Conservation (phyloP, 2,113 vertebrate genomes). For the Nannobrachium achirus region DNA sequence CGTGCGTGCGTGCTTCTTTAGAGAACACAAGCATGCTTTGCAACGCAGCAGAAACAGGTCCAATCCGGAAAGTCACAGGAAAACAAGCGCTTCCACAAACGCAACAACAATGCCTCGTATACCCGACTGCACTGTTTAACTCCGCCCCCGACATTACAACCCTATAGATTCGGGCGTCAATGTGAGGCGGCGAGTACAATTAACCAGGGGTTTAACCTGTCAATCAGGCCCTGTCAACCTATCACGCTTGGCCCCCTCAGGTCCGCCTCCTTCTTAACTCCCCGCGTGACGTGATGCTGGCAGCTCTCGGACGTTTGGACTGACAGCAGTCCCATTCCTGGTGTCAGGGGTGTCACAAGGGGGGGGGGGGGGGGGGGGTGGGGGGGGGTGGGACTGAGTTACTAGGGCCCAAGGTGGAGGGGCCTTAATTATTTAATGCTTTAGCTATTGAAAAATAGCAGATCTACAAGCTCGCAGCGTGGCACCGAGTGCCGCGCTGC, state of each 20-base stretch:
- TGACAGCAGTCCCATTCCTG: conserved; percentile 73
- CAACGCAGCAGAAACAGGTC: too few species aligned
- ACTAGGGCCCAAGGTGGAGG: too few species aligned
- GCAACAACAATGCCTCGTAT: conserved; percentile 40
- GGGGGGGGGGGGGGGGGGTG: too few species aligned
- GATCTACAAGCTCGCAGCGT: too few species aligned
- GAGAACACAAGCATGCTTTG: too few species aligned
- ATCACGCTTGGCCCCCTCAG: conserved; percentile 72
- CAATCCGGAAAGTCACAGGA: too few species aligned
- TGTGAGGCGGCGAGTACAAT: conserved; percentile 74
- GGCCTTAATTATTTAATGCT: too few species aligned
- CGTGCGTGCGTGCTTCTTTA: too few species aligned
- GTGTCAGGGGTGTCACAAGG: too few species aligned
- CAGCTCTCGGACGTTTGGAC: conserved; percentile 77
- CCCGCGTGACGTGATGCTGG: conserved; percentile 74
- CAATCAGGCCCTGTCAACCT: conserved; percentile 76
- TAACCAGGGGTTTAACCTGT: conserved; percentile 79
- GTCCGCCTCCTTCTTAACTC: conserved; percentile 79
- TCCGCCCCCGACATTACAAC: conserved; percentile 63
- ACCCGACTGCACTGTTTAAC: conserved; percentile 53
- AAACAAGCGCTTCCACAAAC: conserved; percentile 35
- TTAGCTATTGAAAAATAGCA: too few species aligned
- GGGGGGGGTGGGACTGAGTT: too few species aligned
- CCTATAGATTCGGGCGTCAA: conserved; percentile 62
- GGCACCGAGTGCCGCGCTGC: too few species aligned